Base-by-base conservation (phyloP, 2,113 vertebrate genomes). In the Labeo catla region DNA sequence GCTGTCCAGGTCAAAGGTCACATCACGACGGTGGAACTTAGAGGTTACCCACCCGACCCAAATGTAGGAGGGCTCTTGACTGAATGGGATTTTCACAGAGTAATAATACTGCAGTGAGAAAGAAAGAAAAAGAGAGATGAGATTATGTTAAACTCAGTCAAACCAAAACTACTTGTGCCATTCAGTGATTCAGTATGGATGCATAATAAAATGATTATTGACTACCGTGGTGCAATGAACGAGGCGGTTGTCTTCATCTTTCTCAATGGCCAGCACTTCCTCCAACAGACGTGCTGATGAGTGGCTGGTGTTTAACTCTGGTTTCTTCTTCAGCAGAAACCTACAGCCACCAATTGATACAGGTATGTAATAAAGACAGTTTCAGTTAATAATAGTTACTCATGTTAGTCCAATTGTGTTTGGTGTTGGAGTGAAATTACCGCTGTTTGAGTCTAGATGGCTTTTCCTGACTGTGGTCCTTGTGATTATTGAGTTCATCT, bases 11-110 rank as follows among this genome's bases (percentile, higher is more conserved):
- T 98, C 96, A 89, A 99, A 98, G 80, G 89, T 94, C 61, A 88
- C 90, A 57, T 96, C 94, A 4, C 95, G 94, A 12, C 96, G 96
- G 86, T 97, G 96, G 88, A 98, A 99, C 87, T 97, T 96, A 6
- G 97, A 96, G 9, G 98, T 98, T 87, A 98, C 96, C 98, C 98
- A 99, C 83, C 98, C 98, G 3, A 98, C 97, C 98, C 98, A 99
- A 81, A 99, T 96, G 34, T 93, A 96, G 47, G 96, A 96, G 2
- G 97, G 97, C 49, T 98, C 97, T 95, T 99, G 98, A 72, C 97
- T 96, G 73, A 96, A 96, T 86, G 98, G 97, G 90, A 99, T 96
- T 87, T 96, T 95, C 91, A 97, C 97, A 4, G 98, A 98, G 88
- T 97, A 99, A 91, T 97, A 97, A 88, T 98, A 98, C 98, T 99